A percentile compares a stretch with the other conserved stretches of the same genome.
These are phyloP conservation scores for Paelopatides confundens DNA, from an alignment of 53 echinoderm and acorn worm genomes.

Conservation along the genomic window DNA sequence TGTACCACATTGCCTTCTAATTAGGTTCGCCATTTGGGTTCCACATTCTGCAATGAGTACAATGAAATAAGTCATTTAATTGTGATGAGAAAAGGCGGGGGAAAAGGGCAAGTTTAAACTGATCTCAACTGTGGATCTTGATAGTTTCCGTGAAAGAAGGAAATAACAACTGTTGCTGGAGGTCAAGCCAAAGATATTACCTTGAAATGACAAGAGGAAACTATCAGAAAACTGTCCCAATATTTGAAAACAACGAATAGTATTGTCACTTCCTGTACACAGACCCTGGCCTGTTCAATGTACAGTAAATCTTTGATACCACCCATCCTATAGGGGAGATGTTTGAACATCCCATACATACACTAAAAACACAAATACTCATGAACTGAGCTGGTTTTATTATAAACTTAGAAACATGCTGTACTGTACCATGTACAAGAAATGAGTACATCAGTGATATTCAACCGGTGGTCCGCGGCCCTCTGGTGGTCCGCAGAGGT, in stretches of 20 bases:
- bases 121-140: neutral
- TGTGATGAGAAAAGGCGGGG: too few relatives aligned
- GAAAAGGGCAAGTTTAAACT: neutral
- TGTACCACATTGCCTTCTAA: neutral
- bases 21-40: constrained; percentile 9
- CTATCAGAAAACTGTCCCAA: neutral
- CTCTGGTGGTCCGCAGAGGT: too few relatives aligned
- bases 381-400: too few relatives aligned
- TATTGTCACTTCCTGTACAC: neutral
- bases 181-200: constrained; percentile 14
- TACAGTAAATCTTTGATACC: too few relatives aligned
- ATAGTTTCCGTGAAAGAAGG: constrained; percentile 40
- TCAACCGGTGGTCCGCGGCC: too few relatives aligned
- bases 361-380: too few relatives aligned
- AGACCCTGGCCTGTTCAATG: too few relatives aligned
- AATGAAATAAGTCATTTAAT: neutral
- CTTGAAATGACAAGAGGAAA: neutral
- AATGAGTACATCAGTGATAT: too few relatives aligned
- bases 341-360: too few relatives aligned
- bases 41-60: neutral
- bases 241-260: neutral
- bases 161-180: constrained; percentile 24
- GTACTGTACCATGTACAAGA: too few relatives aligned
- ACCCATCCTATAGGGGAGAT: too few relatives aligned
- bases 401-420: too few relatives aligned